These are phyloP conservation scores for Lithobius niger DNA, from an alignment of 1,140 invertebrate species.

Conservation along the genomic window DNA sequence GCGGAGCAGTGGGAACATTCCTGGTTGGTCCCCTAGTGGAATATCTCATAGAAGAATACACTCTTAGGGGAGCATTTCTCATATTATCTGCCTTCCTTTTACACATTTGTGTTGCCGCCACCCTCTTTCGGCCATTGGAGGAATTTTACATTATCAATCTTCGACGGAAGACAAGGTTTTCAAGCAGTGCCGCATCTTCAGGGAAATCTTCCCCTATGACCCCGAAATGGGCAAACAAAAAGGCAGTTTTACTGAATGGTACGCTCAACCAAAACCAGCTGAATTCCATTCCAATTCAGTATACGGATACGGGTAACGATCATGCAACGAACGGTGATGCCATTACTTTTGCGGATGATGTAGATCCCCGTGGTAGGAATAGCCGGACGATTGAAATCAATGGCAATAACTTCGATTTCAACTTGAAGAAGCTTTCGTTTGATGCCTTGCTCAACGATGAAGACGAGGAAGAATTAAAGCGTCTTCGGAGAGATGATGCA, in stretches of 20 bases:
- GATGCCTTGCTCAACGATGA: neutral
- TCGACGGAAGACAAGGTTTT: neutral
- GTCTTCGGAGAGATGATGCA: neutral
- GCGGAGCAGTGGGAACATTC: conserved; percentile 70
- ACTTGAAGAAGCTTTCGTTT: too few species aligned
- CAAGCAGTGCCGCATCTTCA: neutral
- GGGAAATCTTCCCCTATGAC: neutral
- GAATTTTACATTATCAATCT: neutral
- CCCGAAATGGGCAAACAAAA: neutral
- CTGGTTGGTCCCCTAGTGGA: conserved; percentile 62
- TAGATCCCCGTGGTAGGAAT: neutral
- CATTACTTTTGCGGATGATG: neutral
- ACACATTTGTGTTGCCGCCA: conserved; percentile 64
- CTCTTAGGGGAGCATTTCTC: conserved; percentile 12
- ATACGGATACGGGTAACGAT: neutral
- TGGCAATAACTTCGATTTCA: neutral
- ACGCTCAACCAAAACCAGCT: neutral
- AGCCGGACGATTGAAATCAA: neutral
- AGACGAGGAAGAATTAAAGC: neutral
- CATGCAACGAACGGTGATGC: neutral
- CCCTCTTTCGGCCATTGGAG: conserved; percentile 60
- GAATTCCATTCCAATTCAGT: neutral
- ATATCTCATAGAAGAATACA: conserved; percentile 15
- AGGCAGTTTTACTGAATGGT: neutral
- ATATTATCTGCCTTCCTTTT: conserved; percentile 46